phyloP scores from a whole-genome alignment of 2,888 invertebrate genomes.

The Pediacus dermestoides region DNA sequence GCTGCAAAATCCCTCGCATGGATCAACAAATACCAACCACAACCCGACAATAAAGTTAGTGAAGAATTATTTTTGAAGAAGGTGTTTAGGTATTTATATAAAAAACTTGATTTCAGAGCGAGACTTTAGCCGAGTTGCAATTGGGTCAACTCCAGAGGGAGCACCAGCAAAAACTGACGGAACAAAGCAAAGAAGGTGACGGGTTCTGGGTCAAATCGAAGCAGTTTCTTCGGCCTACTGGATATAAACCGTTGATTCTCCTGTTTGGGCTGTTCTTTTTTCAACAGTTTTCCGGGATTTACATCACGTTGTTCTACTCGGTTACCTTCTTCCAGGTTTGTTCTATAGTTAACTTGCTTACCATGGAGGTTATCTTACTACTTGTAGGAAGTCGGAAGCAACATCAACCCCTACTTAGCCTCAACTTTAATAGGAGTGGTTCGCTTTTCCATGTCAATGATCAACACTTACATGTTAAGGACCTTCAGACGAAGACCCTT shows the following conservation, averaged over 20 bases:
- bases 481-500: constrained; percentile 54
- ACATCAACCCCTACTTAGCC: constrained; percentile 54
- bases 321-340: constrained; percentile 57
- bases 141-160: constrained; percentile 54
- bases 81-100: constrained; percentile 1
- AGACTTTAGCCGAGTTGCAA: constrained; percentile 53
- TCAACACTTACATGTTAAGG: constrained; percentile 56
- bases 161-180: constrained; percentile 50
- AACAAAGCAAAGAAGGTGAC: constrained; percentile 42
- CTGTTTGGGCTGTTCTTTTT: constrained; percentile 56
- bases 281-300: constrained; percentile 61
- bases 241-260: constrained; percentile 57
- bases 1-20: constrained; percentile 54
- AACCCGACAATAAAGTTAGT: constrained; percentile 47
- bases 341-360: background rate
- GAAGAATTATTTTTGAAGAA: constrained; percentile 6
- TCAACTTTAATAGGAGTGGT: constrained; percentile 58
- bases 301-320: constrained; percentile 60
- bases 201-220: constrained; percentile 43
- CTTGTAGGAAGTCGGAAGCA: constrained; percentile 52
- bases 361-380: constrained; percentile 5
- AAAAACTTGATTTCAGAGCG: constrained; percentile 39
- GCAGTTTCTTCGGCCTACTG: constrained; percentile 55
- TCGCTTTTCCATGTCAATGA: constrained; percentile 56
- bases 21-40: constrained; percentile 51